Conservation (phyloP, 2,888 invertebrate genomes). For the Boloria euphrosyne region DNA sequence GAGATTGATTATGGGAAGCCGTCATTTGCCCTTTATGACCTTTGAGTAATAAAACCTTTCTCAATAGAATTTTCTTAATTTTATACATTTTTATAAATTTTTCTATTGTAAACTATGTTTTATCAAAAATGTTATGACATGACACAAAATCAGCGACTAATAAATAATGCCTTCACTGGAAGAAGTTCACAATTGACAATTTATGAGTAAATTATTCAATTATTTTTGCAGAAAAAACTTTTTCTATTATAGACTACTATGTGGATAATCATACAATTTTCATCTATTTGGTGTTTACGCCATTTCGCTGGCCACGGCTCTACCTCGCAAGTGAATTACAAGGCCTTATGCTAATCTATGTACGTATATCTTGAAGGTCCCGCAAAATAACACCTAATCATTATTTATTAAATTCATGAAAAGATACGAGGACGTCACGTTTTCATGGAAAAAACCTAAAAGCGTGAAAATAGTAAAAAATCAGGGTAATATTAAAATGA, state of each 20-base stretch:
- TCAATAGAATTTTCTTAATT: background rate
- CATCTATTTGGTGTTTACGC: constrained; percentile 48
- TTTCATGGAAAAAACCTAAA: constrained; percentile 53
- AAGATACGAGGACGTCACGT: constrained; percentile 65
- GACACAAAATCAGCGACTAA: background rate
- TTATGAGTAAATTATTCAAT: constrained; percentile 29
- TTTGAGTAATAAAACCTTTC: constrained; percentile 7
- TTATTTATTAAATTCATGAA: constrained; percentile 52
- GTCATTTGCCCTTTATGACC: constrained; percentile 6
- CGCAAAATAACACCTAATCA: constrained; percentile 41
- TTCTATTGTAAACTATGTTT: background rate
- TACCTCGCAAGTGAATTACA: constrained; percentile 48
- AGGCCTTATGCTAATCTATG: constrained; percentile 57
- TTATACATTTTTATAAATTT: background rate
- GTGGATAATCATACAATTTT: constrained; percentile 56
- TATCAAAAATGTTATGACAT: background rate
- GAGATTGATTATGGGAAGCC: background rate
- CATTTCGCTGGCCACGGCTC: constrained; percentile 9
- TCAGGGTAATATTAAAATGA: constrained; percentile 71
- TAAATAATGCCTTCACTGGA: no score
- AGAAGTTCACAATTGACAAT: constrained; percentile 17
- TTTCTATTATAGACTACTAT: constrained; percentile 56
- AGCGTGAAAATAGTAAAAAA: constrained; percentile 67
- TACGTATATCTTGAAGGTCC: constrained; percentile 45
- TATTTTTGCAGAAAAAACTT: constrained; percentile 47